Evolutionary conservation across 2,113 vertebrate genomes (phyloP).

Genomic region (Pantherophis guttatus): DNA sequence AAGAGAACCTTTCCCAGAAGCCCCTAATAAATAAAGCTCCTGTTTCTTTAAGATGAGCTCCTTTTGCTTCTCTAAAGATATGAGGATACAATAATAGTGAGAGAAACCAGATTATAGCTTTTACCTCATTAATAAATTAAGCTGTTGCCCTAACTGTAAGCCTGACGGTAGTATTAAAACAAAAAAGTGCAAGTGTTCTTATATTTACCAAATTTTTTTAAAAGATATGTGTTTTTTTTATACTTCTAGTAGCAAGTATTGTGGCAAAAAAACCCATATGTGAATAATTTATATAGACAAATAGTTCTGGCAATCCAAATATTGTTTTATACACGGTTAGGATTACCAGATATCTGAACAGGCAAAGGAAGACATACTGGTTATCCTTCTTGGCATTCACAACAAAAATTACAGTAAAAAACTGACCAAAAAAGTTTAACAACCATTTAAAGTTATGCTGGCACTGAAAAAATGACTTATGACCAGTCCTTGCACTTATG

Average conservation of each 20-base stretch:
- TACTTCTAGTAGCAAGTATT: background rate
- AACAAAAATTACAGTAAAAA: background rate
- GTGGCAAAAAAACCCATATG: conserved; percentile 1
- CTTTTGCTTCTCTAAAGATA: too few relatives aligned
- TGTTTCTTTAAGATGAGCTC: background rate
- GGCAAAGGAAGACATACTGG: background rate
- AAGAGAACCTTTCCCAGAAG: background rate
- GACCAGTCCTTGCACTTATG: background rate
- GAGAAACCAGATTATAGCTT: background rate
- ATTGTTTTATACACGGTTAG: background rate
- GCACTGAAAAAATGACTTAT: background rate
- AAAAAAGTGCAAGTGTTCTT: background rate
- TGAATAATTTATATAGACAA: background rate
- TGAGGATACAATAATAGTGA: background rate
- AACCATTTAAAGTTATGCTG: background rate
- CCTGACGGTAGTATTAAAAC: background rate
- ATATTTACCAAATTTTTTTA: background rate
- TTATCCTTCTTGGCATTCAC: background rate
- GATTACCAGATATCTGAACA: background rate
- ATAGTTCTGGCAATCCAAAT: background rate
- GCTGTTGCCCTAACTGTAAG: background rate
- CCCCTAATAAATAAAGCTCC: background rate
- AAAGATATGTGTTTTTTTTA: conserved; percentile 7
- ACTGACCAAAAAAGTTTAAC: background rate
- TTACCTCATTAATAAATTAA: background rate